These are phyloP conservation scores for Lithobates sylvaticus DNA, from an alignment of 2,797 vertebrate genomes.

Conservation along the genomic window DNA sequence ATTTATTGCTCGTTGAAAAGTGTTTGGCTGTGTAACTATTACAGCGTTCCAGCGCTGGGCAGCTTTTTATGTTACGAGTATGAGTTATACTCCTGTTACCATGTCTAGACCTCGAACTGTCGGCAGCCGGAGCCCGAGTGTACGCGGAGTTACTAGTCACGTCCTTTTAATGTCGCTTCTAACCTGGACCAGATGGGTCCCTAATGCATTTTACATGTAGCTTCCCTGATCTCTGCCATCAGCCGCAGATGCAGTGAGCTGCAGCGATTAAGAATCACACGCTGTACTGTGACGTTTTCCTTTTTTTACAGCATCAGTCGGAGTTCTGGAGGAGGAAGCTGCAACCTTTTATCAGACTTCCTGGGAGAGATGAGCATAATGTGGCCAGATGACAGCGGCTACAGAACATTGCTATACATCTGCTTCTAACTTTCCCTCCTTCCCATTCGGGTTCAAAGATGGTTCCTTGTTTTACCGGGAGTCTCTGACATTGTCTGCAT, in stretches of 20 bases:
- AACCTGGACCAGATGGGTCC: slow-evolving; percentile 86
- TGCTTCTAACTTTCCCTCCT: background rate
- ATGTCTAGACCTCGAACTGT: slow-evolving; percentile 87
- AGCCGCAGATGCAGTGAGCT: slow-evolving; percentile 41
- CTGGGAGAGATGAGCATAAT: slow-evolving; percentile 57
- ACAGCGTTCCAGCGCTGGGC: background rate
- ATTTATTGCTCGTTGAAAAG: background rate
- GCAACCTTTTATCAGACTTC: slow-evolving; percentile 47
- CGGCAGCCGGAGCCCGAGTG: slow-evolving; percentile 73
- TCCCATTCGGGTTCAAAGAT: background rate
- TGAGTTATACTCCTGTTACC: slow-evolving; percentile 83
- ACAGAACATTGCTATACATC: slow-evolving; percentile 11
- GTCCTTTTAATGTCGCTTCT: slow-evolving; percentile 86
- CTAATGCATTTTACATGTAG: slow-evolving; percentile 75
- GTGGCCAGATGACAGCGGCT: slow-evolving; percentile 25
- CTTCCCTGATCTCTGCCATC: slow-evolving; percentile 67
- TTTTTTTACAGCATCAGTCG: background rate
- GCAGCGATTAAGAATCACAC: background rate
- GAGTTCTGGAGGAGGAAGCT: slow-evolving; percentile 23
- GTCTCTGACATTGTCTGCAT: background rate
- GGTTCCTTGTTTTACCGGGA: background rate
- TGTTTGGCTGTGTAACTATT: background rate
- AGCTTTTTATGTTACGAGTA: slow-evolving; percentile 65
- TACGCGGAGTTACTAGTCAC: slow-evolving; percentile 83
- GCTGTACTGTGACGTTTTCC: background rate